phyloP scores from a whole-genome alignment of 2,888 invertebrate genomes.

The Trimorus sp. region DNA sequence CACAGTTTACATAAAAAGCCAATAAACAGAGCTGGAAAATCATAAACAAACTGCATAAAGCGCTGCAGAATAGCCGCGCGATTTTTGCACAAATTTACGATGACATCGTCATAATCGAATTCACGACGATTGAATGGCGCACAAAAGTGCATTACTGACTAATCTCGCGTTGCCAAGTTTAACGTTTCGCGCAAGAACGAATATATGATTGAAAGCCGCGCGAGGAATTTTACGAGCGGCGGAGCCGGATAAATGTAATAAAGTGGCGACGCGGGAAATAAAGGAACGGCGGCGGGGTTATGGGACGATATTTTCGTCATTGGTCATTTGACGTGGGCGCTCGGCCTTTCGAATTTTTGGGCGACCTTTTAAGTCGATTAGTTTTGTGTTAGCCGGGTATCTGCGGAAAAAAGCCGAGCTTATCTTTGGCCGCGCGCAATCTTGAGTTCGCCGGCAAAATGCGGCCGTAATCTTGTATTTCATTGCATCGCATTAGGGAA shows the following conservation, averaged over 20 bases:
- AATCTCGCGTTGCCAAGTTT: conserved; percentile 60
- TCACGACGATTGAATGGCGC: conserved; percentile 59
- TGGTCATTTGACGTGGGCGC: conserved; percentile 53
- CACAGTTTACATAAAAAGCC: conserved; percentile 49
- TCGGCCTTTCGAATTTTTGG: conserved; percentile 24
- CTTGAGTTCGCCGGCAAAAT: too few species aligned
- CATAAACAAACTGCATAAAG: conserved; percentile 61
- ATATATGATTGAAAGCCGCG: conserved; percentile 61
- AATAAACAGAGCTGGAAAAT: conserved; percentile 51
- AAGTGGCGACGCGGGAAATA: conserved; percentile 47
- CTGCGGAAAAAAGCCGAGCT: too few species aligned
- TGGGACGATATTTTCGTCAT: conserved; percentile 55
- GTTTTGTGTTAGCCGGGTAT: conserved; percentile 3
- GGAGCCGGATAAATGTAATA: conserved; percentile 63
- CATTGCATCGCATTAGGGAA: too few species aligned
- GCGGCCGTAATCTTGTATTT: too few species aligned
- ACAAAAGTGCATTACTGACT: conserved; percentile 62
- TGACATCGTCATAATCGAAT: conserved; percentile 62
- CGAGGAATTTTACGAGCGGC: conserved; percentile 61
- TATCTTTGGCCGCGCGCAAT: too few species aligned
- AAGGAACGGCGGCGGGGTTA: conserved; percentile 34
- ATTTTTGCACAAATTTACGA: conserved; percentile 57
- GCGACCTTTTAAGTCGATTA: conserved; percentile 54
- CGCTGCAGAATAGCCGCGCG: conserved; percentile 27
- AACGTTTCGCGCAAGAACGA: conserved; percentile 61